Evolutionary conservation across 2,113 vertebrate genomes (phyloP).

Genomic region (Eulacestoma nigropectus): DNA sequence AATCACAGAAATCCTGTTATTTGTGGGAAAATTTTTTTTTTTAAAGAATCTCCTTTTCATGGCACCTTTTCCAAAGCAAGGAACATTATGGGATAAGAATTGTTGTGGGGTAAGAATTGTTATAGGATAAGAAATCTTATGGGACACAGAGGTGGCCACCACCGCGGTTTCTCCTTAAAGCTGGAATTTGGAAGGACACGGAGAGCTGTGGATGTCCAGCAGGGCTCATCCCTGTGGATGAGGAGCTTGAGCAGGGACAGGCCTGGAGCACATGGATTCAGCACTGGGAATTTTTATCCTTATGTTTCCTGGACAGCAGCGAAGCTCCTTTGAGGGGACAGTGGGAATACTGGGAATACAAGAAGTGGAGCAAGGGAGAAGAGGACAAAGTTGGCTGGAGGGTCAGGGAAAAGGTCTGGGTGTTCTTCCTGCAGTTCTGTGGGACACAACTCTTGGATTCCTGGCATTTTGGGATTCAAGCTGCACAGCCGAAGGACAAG

Average conservation of each 20-base stretch:
- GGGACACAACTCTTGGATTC: background rate
- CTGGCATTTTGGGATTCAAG: background rate
- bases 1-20: background rate
- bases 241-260: background rate
- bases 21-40: background rate
- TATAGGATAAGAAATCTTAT: background rate
- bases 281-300: background rate
- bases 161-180: background rate
- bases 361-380: background rate
- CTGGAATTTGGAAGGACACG: background rate
- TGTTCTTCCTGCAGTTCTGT: background rate
- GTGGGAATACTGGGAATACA: background rate
- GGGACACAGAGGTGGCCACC: background rate
- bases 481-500: background rate
- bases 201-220: background rate
- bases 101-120: background rate
- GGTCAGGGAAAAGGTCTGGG: background rate
- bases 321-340: background rate
- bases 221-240: background rate
- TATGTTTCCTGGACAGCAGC: background rate
- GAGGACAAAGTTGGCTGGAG: background rate
- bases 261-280: background rate
- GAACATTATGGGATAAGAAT: background rate
- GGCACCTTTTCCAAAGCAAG: background rate
- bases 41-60: background rate